These are phyloP conservation scores for Saccostrea glomerata DNA, from an alignment of 1,140 invertebrate species.

Conservation along the genomic window DNA sequence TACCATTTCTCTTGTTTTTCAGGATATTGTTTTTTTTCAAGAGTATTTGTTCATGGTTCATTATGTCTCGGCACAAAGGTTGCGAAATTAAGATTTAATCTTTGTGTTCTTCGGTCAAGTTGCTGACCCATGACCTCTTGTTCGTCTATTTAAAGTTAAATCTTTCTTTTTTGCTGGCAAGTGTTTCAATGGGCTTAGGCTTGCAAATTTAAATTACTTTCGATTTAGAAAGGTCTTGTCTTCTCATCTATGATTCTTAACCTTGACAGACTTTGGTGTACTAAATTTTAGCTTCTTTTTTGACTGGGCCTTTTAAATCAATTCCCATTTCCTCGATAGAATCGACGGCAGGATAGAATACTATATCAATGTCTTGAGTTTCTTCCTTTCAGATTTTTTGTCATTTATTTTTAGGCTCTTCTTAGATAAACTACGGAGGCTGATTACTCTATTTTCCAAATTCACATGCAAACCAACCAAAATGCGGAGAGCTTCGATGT, in stretches of 20 bases:
- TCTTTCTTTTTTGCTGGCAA: neutral
- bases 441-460: conserved; percentile 13
- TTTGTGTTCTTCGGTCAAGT: too few relatives aligned
- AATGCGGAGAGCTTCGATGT: neutral
- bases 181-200: neutral
- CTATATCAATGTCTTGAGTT: neutral
- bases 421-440: conserved; percentile 36
- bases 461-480: neutral
- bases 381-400: conserved; percentile 32
- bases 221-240: neutral
- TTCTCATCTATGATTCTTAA: too few relatives aligned
- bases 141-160: neutral
- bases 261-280: neutral
- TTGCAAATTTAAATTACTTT: neutral
- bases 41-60: neutral
- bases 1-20: too few relatives aligned
- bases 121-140: neutral
- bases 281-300: conserved; percentile 1
- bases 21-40: neutral
- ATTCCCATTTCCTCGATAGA: neutral
- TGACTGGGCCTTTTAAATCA: neutral
- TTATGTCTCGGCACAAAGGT: neutral
- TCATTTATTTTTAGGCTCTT: conserved; percentile 36
- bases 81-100: too few relatives aligned
- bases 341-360: conserved; percentile 18